Evolutionary conservation across 1,140 invertebrate species (phyloP).

Genomic region (Musca vetustissima): DNA sequence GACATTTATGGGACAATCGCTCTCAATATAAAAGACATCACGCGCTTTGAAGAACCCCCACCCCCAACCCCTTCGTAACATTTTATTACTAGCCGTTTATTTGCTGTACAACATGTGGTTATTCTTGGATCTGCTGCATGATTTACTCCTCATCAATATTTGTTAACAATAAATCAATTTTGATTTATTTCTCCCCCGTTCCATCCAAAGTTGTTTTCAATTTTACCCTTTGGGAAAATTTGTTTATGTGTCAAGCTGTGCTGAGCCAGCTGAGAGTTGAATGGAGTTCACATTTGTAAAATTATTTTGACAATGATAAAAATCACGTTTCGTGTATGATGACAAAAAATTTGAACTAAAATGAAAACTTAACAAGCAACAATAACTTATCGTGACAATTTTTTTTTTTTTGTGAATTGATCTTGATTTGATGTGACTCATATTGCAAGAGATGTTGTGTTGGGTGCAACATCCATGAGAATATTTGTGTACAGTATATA

Average conservation of each 20-base stretch:
- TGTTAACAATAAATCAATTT: constrained; percentile 13
- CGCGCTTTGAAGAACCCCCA: neutral
- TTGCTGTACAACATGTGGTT: constrained; percentile 5
- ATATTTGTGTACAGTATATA: no score
- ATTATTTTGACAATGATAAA: constrained; percentile 22
- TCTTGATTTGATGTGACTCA: constrained; percentile 10
- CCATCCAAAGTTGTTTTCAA: neutral
- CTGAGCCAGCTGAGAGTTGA: no score
- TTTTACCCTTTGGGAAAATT: constrained; percentile 17
- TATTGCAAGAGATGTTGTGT: no score
- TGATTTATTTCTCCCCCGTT: constrained; percentile 15
- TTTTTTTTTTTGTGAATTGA: neutral
- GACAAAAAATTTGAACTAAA: constrained; percentile 7
- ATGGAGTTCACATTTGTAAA: constrained; percentile 15
- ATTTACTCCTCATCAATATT: constrained; percentile 22
- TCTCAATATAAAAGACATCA: neutral
- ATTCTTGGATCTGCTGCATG: neutral
- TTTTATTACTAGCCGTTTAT: neutral
- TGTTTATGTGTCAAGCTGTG: constrained; percentile 13
- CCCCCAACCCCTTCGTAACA: neutral
- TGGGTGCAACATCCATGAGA: no score
- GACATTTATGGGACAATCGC: no score
- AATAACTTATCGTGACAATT: constrained; percentile 15
- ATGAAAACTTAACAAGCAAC: neutral
- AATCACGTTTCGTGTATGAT: constrained; percentile 23